A percentile compares a stretch with the other conserved stretches of the same genome.
phyloP scores from a whole-genome alignment of 1,140 invertebrate species.

The Colletes latitarsis region DNA sequence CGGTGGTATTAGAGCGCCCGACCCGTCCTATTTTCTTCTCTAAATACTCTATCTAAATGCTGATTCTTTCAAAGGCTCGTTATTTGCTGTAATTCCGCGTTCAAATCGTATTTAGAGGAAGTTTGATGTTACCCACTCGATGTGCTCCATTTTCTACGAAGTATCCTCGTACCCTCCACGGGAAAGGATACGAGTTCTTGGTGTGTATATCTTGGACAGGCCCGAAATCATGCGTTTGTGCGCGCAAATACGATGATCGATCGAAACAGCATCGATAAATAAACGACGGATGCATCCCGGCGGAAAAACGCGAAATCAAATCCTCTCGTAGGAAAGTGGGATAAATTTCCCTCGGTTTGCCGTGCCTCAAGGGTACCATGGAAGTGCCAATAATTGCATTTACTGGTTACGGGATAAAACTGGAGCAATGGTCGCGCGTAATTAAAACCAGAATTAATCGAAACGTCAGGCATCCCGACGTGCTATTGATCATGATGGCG shows the following conservation, averaged over 20 bases:
- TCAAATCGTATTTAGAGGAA: slow-evolving; percentile 61
- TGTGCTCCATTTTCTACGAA: slow-evolving; percentile 33
- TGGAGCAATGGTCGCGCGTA: slow-evolving; percentile 27
- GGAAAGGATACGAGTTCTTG: slow-evolving; percentile 29
- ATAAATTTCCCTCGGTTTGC: slow-evolving; percentile 22
- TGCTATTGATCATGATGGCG: slow-evolving; percentile 34
- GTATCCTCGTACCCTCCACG: not conserved
- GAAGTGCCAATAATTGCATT: slow-evolving; percentile 46
- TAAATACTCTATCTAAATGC: slow-evolving; percentile 71
- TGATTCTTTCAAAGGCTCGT: slow-evolving; percentile 68
- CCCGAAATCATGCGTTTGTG: not conserved
- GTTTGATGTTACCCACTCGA: slow-evolving; percentile 25
- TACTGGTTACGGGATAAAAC: slow-evolving; percentile 11
- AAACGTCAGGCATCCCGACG: slow-evolving; percentile 24
- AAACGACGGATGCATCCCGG: not conserved
- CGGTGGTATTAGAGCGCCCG: slow-evolving; percentile 26
- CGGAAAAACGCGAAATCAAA: slow-evolving; percentile 1
- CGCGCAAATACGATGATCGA: slow-evolving; percentile 11
- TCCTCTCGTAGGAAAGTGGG: not conserved
- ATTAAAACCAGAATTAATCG: slow-evolving; percentile 47
- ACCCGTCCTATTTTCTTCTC: not conserved
- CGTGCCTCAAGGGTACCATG: slow-evolving; percentile 17
- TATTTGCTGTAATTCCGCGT: slow-evolving; percentile 67
- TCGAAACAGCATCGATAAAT: slow-evolving; percentile 16
- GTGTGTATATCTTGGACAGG: too few relatives aligned